A percentile compares a stretch with the other conserved stretches of the same genome.
phyloP scores from a whole-genome alignment of 2,797 vertebrate species.

The Tadarida brasiliensis region DNA sequence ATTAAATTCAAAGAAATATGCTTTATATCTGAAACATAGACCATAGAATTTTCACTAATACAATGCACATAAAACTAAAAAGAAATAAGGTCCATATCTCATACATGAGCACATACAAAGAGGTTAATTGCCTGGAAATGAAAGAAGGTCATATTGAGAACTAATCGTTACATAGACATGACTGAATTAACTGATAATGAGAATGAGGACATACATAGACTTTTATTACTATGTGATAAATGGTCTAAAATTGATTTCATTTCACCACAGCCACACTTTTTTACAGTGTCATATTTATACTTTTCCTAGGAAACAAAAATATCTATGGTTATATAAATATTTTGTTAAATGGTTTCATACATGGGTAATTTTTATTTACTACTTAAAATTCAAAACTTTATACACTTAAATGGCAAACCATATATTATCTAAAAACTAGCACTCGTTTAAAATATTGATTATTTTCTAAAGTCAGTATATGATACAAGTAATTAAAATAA shows the following conservation, averaged over 20 bases:
- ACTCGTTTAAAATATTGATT: constrained; percentile 61
- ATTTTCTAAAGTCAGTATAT: constrained; percentile 21
- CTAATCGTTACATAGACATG: constrained; percentile 76
- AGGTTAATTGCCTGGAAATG: constrained; percentile 66
- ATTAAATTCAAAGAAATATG: background rate
- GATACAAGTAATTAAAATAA: constrained; percentile 57
- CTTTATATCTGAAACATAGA: background rate
- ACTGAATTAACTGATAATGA: constrained; percentile 79
- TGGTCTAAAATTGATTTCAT: constrained; percentile 81
- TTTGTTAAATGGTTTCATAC: constrained; percentile 81
- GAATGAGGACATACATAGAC: constrained; percentile 74
- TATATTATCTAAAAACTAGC: constrained; percentile 6
- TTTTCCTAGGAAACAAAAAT: constrained; percentile 81
- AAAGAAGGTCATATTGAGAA: constrained; percentile 68
- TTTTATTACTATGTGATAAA: constrained; percentile 83
- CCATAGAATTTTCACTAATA: constrained; percentile 44
- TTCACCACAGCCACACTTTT: constrained; percentile 74
- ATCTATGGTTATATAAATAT: constrained; percentile 81
- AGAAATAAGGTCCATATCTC: background rate
- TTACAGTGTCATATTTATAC: constrained; percentile 85
- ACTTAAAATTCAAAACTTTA: constrained; percentile 83
- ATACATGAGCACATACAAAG: constrained; percentile 41
- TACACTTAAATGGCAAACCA: constrained; percentile 75
- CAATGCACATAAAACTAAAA: background rate
- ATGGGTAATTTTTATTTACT: constrained; percentile 62